Percentiles rank a stretch among this genome's conserved stretches.
Evolutionary conservation across 1,140 invertebrate genomes (phyloP).

Genomic region (Aphelenchoides fujianensis): DNA sequence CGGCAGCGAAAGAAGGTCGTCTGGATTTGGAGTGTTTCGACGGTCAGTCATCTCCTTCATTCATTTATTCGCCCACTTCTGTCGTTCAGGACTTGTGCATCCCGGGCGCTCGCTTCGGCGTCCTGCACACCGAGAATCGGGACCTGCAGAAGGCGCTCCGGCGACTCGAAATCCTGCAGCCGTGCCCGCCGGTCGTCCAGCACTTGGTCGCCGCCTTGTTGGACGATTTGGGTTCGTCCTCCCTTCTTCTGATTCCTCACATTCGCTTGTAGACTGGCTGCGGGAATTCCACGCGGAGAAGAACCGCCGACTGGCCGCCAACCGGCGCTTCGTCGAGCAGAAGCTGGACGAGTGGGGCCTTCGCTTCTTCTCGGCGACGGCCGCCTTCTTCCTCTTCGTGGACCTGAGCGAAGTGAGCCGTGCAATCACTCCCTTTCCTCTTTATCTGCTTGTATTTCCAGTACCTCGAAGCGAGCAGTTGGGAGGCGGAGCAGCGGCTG

Average conservation of each 20-base stretch:
- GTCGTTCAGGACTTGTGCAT: constrained; percentile 34
- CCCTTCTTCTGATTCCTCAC: constrained; percentile 8
- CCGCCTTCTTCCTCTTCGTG: constrained; percentile 26
- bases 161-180: constrained; percentile 37
- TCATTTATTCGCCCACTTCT: neutral
- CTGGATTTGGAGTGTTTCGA: constrained; percentile 36
- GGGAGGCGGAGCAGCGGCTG: constrained; percentile 30
- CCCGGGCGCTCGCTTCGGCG: constrained; percentile 28
- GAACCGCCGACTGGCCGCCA: constrained; percentile 22
- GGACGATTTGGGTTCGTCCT: constrained; percentile 28
- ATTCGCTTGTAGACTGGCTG: constrained; percentile 29
- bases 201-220: constrained; percentile 24
- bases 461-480: constrained; percentile 23
- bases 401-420: constrained; percentile 3
- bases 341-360: constrained; percentile 24
- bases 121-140: constrained; percentile 33
- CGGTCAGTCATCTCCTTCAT: neutral
- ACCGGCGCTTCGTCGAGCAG: constrained; percentile 24
- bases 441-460: constrained; percentile 11
- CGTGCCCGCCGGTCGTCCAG: constrained; percentile 41
- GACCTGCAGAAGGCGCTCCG: constrained; percentile 39
- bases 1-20: constrained; percentile 26
- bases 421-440: neutral
- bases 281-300: constrained; percentile 27
- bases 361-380: constrained; percentile 8